These are phyloP conservation scores for Hapalemur alaotrensis DNA, from an alignment of 2,797 vertebrate species.

Conservation along the genomic window DNA sequence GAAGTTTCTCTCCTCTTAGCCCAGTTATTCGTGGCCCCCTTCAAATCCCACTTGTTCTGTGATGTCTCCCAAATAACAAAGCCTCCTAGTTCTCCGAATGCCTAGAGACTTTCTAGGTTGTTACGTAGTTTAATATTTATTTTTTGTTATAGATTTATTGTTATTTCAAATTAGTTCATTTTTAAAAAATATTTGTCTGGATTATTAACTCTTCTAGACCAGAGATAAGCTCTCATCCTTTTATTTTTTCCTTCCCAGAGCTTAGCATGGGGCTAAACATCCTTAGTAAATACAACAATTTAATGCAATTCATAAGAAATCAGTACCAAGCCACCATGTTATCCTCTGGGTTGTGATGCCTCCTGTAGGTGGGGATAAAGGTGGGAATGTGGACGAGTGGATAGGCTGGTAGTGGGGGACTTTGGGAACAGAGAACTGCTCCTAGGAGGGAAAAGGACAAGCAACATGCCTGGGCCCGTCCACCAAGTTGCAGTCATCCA, in stretches of 20 bases:
- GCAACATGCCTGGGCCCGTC: rapidly evolving
- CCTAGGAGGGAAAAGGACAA: not conserved
- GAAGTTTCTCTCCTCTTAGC: not conserved
- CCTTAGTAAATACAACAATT: not conserved
- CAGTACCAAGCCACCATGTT: not conserved
- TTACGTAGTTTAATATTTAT: not conserved
- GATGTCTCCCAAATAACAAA: not conserved
- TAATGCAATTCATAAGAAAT: not conserved
- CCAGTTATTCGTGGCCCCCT: not conserved
- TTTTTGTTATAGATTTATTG: constrained; percentile 2
- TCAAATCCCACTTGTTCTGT: not conserved
- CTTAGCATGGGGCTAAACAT: not conserved
- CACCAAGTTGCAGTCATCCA: rapidly evolving
- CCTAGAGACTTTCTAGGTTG: not conserved
- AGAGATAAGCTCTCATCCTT: not conserved
- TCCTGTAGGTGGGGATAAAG: not conserved
- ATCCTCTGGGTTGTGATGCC: not conserved
- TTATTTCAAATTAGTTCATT: constrained; percentile 36
- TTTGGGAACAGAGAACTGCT: not conserved
- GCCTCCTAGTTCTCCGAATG: not conserved
- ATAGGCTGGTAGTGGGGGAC: not conserved
- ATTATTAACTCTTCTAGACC: not conserved
- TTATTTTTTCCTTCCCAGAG: not conserved
- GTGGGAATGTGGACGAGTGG: no score
- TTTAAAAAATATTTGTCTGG: not conserved